phyloP scores from a whole-genome alignment of 2,113 vertebrate species.

The Platycercus adscitus region DNA sequence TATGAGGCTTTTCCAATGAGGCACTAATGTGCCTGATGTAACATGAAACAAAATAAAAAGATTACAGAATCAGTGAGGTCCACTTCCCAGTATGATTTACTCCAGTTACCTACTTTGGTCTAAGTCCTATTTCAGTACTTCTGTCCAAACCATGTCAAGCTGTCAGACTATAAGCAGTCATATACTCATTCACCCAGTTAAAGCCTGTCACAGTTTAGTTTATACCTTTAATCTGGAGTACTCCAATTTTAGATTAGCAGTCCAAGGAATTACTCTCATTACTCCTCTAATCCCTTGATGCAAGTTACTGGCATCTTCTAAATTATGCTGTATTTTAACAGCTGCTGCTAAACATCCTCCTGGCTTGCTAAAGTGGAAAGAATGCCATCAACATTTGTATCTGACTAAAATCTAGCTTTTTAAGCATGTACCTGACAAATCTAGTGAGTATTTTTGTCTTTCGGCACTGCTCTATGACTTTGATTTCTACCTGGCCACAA shows the following conservation, averaged over 20 bases:
- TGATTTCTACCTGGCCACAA: neutral
- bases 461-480: neutral
- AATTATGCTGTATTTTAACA: neutral
- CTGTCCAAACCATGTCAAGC: neutral
- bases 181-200: neutral
- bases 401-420: neutral
- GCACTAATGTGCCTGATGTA: neutral
- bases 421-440: neutral
- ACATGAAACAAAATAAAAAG: neutral
- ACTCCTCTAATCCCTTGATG: neutral
- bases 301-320: neutral
- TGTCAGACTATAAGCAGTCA: neutral
- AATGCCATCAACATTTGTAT: neutral
- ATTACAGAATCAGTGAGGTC: neutral
- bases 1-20: neutral
- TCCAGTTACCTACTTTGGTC: neutral
- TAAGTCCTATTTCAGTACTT: neutral
- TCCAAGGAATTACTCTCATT: neutral
- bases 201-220: neutral
- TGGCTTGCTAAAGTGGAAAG: neutral
- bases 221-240: neutral
- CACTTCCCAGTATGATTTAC: neutral
- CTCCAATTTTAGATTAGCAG: neutral
- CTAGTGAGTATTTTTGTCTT: neutral
- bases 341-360: neutral